Conservation (phyloP, 2,797 vertebrate species). For the Pseudochirops corinnae region DNA sequence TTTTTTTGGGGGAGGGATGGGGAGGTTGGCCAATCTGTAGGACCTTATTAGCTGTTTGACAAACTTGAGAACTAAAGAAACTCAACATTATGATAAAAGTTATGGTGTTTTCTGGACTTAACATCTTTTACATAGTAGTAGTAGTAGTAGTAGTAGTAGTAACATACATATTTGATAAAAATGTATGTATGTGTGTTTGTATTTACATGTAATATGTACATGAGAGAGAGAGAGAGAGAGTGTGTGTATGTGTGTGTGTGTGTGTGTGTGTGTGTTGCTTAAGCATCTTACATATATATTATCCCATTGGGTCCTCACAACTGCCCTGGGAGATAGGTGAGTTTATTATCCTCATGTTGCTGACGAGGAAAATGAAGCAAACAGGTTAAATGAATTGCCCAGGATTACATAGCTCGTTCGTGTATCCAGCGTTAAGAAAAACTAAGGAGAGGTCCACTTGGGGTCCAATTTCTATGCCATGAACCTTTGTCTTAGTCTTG, state of each 20-base stretch:
- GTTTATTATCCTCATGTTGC: not conserved
- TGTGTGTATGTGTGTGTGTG: too few species aligned
- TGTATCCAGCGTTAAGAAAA: not conserved
- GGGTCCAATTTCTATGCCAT: not conserved
- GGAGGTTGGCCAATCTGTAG: not conserved
- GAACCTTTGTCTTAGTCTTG: not conserved
- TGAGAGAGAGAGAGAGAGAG: too few species aligned
- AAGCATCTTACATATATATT: not conserved
- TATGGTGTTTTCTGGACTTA: not conserved
- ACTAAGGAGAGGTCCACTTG: not conserved
- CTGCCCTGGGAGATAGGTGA: not conserved
- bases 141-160: too few species aligned
- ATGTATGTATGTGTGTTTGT: too few species aligned
- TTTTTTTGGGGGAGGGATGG: not conserved
- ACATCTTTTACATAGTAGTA: too few species aligned
- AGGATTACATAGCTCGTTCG: not conserved
- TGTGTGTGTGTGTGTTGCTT: too few species aligned
- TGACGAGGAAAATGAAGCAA: not conserved
- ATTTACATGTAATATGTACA: too few species aligned
- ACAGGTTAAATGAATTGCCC: not conserved
- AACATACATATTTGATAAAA: too few species aligned
- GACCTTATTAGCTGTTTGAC: not conserved
- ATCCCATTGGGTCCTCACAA: not conserved
- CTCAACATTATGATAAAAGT: not conserved
- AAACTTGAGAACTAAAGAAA: not conserved